These are phyloP conservation scores for Lypha dubia DNA, from an alignment of 2,888 invertebrate genomes.

Conservation along the genomic window DNA sequence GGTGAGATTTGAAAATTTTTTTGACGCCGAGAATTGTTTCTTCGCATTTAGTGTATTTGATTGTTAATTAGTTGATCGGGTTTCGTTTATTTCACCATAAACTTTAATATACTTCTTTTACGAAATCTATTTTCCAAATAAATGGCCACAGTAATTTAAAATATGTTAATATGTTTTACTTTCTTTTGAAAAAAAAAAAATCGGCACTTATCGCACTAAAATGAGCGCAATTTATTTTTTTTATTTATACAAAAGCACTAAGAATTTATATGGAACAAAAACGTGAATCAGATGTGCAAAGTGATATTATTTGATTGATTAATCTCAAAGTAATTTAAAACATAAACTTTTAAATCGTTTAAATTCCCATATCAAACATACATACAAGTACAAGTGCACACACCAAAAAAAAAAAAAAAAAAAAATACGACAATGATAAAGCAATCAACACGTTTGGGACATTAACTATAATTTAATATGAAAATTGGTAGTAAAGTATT, in stretches of 20 bases:
- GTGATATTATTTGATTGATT: constrained; percentile 50
- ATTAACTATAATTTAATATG: constrained; percentile 67
- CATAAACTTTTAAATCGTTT: constrained; percentile 18
- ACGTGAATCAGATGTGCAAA: constrained; percentile 40
- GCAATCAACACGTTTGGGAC: constrained; percentile 63
- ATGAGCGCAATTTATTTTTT: neutral
- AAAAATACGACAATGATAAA: constrained; percentile 52
- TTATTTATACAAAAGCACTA: constrained; percentile 6
- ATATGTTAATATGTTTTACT: no score
- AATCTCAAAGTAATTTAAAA: neutral
- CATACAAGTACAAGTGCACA: neutral
- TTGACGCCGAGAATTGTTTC: no score
- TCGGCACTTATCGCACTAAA: no score
- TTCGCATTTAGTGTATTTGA: no score
- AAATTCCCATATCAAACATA: constrained; percentile 29
- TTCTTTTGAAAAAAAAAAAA: no score
- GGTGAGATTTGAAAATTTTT: no score
- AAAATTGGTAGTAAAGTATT: constrained; percentile 49
- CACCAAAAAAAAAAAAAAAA: constrained; percentile 9
- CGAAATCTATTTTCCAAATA: no score
- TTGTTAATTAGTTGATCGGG: no score
- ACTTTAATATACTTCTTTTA: no score
- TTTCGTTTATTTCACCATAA: no score
- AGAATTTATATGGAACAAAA: constrained; percentile 36
- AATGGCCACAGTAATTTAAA: no score